A percentile compares a stretch with the other conserved stretches of the same genome.
Conservation (phyloP, 2,113 vertebrate species). For the Notechis scutatus region DNA sequence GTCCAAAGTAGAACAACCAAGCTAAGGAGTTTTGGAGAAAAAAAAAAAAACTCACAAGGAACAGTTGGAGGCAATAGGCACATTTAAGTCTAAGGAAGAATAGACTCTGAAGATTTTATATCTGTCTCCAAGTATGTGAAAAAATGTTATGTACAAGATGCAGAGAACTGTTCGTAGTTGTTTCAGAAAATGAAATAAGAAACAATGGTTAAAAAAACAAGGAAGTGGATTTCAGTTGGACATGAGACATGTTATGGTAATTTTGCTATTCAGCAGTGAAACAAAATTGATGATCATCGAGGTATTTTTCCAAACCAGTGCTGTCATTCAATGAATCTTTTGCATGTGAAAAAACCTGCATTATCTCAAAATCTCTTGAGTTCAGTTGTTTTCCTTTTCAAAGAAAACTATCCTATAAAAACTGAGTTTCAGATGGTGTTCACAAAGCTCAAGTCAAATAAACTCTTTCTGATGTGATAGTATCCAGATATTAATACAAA, state of each 20-base stretch:
- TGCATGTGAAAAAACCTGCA: not conserved
- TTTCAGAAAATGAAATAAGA: not conserved
- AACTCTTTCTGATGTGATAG: not conserved
- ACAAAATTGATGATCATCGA: not conserved
- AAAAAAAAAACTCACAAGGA: not conserved
- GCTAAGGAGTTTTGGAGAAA: not conserved
- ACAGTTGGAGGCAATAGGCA: not conserved
- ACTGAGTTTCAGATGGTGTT: not conserved
- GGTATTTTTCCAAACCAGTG: not conserved
- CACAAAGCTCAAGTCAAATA: not conserved
- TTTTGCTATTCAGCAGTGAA: not conserved
- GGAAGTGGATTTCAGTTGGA: not conserved
- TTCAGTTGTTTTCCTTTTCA: not conserved
- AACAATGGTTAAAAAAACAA: not conserved
- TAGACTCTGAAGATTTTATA: not conserved
- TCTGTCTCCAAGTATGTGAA: not conserved
- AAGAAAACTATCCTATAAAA: not conserved
- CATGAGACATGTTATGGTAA: not conserved
- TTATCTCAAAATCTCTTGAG: not conserved
- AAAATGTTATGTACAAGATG: not conserved
- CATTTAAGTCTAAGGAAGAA: not conserved
- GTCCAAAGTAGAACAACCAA: not conserved
- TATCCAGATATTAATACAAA: not conserved
- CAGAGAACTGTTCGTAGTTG: not conserved
- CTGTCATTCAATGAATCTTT: not conserved